A percentile compares a stretch with the other conserved stretches of the same genome.
phyloP scores from a whole-genome alignment of 1,140 invertebrate species.

The Dendrolimus kikuchii region DNA sequence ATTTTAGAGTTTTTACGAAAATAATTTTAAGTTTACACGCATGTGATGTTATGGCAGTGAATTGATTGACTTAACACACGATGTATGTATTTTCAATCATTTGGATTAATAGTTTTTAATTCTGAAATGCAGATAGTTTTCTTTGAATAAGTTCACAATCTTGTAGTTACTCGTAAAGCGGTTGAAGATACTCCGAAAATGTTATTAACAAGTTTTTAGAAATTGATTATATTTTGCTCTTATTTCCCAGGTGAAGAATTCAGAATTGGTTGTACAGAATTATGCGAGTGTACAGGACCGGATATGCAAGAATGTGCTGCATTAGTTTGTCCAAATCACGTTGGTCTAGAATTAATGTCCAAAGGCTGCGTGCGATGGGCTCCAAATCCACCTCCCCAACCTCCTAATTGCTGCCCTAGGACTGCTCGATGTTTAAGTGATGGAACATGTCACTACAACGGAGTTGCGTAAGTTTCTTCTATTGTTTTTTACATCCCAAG shows the following conservation, averaged over 20 bases:
- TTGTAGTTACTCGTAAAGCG: too few species aligned
- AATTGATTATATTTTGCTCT: not conserved
- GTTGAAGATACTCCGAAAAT: too few species aligned
- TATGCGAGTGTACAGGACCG: constrained; percentile 77
- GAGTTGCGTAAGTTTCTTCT: constrained; percentile 71
- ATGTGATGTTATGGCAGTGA: too few species aligned
- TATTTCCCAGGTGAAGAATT: constrained; percentile 75
- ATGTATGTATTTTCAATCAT: too few species aligned
- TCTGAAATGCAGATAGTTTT: too few species aligned
- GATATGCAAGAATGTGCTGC: constrained; percentile 81
- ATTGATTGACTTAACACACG: too few species aligned
- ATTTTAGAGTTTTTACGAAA: too few species aligned
- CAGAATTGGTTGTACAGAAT: constrained; percentile 83
- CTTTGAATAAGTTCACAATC: too few species aligned
- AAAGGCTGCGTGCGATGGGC: constrained; percentile 90
- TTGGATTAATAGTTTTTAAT: too few species aligned
- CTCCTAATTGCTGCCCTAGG: constrained; percentile 88
- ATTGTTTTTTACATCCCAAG: not conserved
- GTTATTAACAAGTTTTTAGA: too few species aligned
- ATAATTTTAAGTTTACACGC: too few species aligned
- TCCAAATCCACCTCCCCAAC: constrained; percentile 79
- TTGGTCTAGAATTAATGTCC: constrained; percentile 86
- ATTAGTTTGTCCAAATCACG: constrained; percentile 86
- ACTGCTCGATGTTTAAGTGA: constrained; percentile 83
- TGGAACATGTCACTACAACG: constrained; percentile 82